A percentile compares a stretch with the other conserved stretches of the same genome.
Conservation (phyloP, 2,113 vertebrate species). For the Edolisoma coerulescens region DNA sequence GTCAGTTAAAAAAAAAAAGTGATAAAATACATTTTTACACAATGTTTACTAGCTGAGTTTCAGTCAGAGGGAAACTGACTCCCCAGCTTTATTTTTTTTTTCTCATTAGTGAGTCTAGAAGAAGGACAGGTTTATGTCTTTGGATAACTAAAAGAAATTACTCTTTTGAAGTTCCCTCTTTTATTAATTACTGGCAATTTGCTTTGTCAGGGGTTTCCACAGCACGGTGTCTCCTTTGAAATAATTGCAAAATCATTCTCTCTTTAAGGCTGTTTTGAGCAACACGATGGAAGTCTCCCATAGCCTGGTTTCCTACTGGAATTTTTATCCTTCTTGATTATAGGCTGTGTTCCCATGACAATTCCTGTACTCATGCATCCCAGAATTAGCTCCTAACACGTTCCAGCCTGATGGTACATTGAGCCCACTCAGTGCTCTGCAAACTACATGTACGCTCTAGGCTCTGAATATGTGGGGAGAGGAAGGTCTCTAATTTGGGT, state of each 20-base stretch:
- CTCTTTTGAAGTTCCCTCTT: neutral
- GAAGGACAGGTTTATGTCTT: neutral
- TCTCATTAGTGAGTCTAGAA: neutral
- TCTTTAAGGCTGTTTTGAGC: neutral
- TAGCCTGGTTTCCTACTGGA: slow-evolving; percentile 1
- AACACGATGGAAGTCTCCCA: neutral
- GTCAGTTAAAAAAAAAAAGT: neutral
- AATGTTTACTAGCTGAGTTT: neutral
- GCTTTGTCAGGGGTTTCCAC: neutral
- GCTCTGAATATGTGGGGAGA: neutral
- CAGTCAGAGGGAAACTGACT: neutral
- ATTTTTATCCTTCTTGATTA: slow-evolving; percentile 56
- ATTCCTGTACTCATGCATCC: slow-evolving; percentile 46
- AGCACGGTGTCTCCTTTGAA: neutral
- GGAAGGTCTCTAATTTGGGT: neutral
- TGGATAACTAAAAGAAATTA: neutral
- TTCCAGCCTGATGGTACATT: slow-evolving; percentile 58
- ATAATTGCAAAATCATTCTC: neutral
- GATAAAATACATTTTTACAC: neutral
- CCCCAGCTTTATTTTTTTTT: neutral
- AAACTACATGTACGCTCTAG: neutral
- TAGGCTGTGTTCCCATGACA: slow-evolving; percentile 53
- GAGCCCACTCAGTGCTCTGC: slow-evolving; percentile 50
- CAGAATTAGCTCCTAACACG: slow-evolving; percentile 59
- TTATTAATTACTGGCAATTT: neutral